Evolutionary conservation across 2,113 vertebrate genomes (phyloP).

Genomic region (Ochotona princeps): DNA sequence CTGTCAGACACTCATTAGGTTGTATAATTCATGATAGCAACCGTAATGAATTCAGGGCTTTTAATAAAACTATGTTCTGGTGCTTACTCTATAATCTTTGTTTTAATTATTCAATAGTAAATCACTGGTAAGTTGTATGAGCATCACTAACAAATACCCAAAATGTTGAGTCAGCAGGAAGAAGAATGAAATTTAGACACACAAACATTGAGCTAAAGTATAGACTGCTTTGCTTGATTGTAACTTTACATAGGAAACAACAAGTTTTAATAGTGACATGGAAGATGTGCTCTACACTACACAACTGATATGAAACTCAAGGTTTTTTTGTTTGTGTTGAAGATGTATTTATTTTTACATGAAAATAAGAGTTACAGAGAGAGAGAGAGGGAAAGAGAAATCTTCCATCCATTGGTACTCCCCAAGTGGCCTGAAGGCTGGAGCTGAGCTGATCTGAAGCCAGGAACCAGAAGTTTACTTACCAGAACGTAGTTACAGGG

Average conservation of each 20-base stretch:
- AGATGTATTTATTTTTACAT: too few relatives aligned
- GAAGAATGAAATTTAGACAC: background rate
- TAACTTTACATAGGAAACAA: background rate
- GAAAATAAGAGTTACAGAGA: too few relatives aligned
- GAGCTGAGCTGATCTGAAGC: too few relatives aligned
- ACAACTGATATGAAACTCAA: background rate
- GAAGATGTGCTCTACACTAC: background rate
- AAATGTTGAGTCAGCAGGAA: background rate
- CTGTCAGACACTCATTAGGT: background rate
- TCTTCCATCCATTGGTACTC: too few relatives aligned
- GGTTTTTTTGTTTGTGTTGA: background rate
- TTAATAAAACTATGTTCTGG: background rate
- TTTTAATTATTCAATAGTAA: conserved; percentile 58
- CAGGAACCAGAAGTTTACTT: too few relatives aligned
- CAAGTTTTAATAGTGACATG: background rate
- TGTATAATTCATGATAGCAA: background rate
- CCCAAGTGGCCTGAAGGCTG: too few relatives aligned
- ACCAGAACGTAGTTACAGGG: too few relatives aligned
- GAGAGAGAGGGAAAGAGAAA: too few relatives aligned
- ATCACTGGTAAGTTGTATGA: conserved; percentile 39
- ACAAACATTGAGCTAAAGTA: background rate
- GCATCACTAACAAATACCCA: conserved; percentile 29
- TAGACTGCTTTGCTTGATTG: background rate
- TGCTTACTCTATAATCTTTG: conserved; percentile 14
- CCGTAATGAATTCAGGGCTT: background rate